Percentiles rank a stretch among this genome's conserved stretches.
Conservation (phyloP, 2,888 invertebrate species). For the Dexiosoma caninum region DNA sequence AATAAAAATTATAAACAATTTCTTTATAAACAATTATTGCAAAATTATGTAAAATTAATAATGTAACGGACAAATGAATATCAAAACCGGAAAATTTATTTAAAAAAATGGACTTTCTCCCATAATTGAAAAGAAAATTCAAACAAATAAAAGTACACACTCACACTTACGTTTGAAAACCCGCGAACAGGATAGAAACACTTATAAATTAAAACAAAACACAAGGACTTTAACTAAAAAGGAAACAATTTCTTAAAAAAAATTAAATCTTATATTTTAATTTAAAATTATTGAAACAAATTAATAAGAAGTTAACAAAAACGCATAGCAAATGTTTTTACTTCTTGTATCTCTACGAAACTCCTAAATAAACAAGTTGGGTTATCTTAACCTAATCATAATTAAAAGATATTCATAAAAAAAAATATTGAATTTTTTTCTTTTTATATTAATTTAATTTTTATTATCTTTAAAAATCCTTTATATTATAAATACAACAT, state of each 20-base stretch:
- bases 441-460: conserved; percentile 52
- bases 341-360: conserved; percentile 45
- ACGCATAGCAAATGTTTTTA: conserved; percentile 51
- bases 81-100: conserved; percentile 17
- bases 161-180: conserved; percentile 61
- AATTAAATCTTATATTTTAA: conserved; percentile 39
- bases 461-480: conserved; percentile 51
- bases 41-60: conserved; percentile 21
- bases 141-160: conserved; percentile 50
- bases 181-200: conserved; percentile 64
- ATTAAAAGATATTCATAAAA: conserved; percentile 35
- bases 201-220: conserved; percentile 34
- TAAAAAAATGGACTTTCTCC: conserved; percentile 38
- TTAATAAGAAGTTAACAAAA: conserved; percentile 40
- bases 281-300: conserved; percentile 22
- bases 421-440: conserved; percentile 51
- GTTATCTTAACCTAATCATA: not conserved
- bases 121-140: conserved; percentile 21
- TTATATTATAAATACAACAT: conserved; percentile 49
- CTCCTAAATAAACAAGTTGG: conserved; percentile 32
- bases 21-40: conserved; percentile 46
- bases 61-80: conserved; percentile 23
- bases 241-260: conserved; percentile 42
- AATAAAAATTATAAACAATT: conserved; percentile 48
- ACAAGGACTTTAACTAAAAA: conserved; percentile 27